phyloP scores from a whole-genome alignment of 2,888 invertebrate species.

The Stenolophus ochropezus region DNA sequence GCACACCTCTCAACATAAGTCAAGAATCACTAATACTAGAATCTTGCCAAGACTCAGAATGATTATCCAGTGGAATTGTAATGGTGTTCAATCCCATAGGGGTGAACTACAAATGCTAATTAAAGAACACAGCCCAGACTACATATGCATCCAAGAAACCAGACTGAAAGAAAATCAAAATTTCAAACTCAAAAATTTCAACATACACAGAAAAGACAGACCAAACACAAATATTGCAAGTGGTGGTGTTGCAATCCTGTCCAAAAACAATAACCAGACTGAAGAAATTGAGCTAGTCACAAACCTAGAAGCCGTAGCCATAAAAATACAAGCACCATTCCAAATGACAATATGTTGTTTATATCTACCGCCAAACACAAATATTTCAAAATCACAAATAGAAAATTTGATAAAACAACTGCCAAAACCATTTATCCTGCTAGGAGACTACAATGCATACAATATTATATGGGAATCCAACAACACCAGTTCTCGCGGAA shows the following conservation, averaged over 20 bases:
- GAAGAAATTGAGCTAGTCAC: constrained; percentile 11
- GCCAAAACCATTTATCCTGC: neutral
- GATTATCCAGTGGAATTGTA: constrained; percentile 63
- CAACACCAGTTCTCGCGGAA: neutral
- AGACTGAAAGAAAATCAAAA: neutral
- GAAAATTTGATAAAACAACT: neutral
- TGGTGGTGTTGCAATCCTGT: neutral
- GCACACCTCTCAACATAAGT: no score
- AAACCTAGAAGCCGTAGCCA: neutral
- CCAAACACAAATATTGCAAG: neutral
- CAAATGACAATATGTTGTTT: neutral
- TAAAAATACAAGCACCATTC: neutral
- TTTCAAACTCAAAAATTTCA: neutral
- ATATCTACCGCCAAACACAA: neutral
- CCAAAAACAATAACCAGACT: neutral
- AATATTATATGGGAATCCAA: neutral
- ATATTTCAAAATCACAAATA: neutral
- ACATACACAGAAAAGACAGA: neutral
- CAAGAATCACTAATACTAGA: no score
- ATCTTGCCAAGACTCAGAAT: no score
- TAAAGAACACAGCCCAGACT: neutral
- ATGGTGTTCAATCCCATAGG: constrained; percentile 58
- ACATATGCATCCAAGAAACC: neutral
- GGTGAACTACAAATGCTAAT: constrained; percentile 56
- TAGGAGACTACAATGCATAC: neutral